Evolutionary conservation across 2,113 vertebrate genomes (phyloP), one percentile per base, ranked within the genome.

Genomic region (Scophthalmus maximus): DNA sequence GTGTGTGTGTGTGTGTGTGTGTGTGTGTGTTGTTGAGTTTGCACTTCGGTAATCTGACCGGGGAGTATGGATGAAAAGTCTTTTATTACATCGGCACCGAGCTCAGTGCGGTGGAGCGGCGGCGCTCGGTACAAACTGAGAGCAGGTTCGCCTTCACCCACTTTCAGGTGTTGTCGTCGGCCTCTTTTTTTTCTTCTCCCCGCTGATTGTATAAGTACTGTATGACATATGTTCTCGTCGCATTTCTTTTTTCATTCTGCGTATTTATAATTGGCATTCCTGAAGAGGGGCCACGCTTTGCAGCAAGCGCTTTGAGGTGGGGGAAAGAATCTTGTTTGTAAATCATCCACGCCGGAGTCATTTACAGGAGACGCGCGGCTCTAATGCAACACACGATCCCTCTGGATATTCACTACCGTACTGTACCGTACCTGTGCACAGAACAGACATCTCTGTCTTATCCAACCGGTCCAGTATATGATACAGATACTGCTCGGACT

Each of bases 1-100:
- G n/a, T n/a, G n/a, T n/a, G n/a, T n/a, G n/a, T n/a, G n/a, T n/a
- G n/a, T n/a, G n/a, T n/a, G n/a, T n/a, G n/a, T n/a, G n/a, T n/a
- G n/a, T n/a, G n/a, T n/a, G n/a, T n/a, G n/a, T 25, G 67, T 9
- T 78, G 67, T 64, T 62, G 76, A 79, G 26, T 71, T 73, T 2
- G 69, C 78, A 73, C 40, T 78, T 57, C 82, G 83, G 83, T 85
- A 84, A 74, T 81, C 65, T 63, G 56, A 83, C 79, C 40, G 22
- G 73, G 85, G 78, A 86, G 62, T 76, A 79, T 47, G 67, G 83
- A 86, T 79, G 73, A 86, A 81, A 65, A 18, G 40, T 69, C 27
- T 76, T 76, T 86, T 79, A 84, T 87, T 81, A 63, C 79, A 47
- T 30, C 1, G 49, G 47, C 75, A n/a, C 82, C 52, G 32, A 76